Conservation (phyloP, 2,113 vertebrate genomes). For the Microcebus murinus region DNA sequence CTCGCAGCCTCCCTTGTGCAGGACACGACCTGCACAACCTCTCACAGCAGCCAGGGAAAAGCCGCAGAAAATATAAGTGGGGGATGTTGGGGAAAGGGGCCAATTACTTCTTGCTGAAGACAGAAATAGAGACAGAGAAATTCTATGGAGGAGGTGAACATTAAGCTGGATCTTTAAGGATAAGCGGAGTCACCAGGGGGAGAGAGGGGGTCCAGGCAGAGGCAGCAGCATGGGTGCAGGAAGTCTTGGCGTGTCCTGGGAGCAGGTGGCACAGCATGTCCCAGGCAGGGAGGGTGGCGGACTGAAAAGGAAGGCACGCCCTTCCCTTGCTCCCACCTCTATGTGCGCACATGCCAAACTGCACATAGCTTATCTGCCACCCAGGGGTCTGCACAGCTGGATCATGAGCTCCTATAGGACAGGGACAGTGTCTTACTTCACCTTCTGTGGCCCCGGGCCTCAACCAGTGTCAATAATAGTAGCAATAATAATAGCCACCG, state of each 20-base stretch:
- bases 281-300: too few relatives aligned
- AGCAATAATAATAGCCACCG: not conserved
- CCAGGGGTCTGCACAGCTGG: not conserved
- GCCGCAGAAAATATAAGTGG: not conserved
- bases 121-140: not conserved
- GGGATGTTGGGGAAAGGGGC: not conserved
- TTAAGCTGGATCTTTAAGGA: not conserved
- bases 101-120: not conserved
- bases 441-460: not conserved
- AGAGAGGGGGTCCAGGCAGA: not conserved
- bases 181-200: not conserved
- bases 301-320: not conserved
- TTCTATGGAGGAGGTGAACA: not conserved
- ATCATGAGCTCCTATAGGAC: not conserved
- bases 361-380: not conserved
- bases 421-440: not conserved
- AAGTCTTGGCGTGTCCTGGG: not conserved
- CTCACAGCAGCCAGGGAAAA: not conserved
- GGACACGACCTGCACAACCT: not conserved
- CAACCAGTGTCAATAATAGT: not conserved
- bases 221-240: not conserved
- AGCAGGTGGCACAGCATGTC: accelerated
- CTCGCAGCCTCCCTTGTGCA: not conserved
- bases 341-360: not conserved
- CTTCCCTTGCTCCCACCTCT: not conserved